Evolutionary conservation across 2,888 invertebrate species (phyloP), one percentile per base, ranked within the genome.

Genomic region (Epinotia nisella): DNA sequence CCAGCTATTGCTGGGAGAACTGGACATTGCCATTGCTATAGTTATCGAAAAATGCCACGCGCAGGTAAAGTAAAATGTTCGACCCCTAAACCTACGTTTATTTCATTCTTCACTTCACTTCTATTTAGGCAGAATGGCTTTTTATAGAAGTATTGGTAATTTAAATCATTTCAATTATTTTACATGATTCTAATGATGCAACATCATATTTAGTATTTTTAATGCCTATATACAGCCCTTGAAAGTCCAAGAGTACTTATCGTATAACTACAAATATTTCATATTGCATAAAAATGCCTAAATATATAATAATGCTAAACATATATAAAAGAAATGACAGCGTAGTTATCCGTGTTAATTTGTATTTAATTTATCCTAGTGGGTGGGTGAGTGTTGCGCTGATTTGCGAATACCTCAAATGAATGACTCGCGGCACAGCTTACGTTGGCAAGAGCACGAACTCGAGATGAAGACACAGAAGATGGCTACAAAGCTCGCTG

Each of bases 1-100:
- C 1, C 81, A 85, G 69, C 79, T 93, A 56, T 80, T 93, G 21
- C 78, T 88, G 4, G 87, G 85, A 17, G 93, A 93, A 78, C 81
- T 93, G 0, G 88, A 93, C 75, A 90, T 93, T 71, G 93, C 93
- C 21, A 92, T 93, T 45, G 87, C 91, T 60, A 89, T 88, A 1
- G 85, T 90, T 0, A 91, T 93, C 74, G 93, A 92, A 75, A 90
- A 89, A 62, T 91, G 90, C 79, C 93, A 91, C 65, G 92, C 88
- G 24, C 90, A 83, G 88, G 93, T 92, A 81, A 71, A 1, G 15
- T 21, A 15, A 55, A 55, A 13, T 21, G 2, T 9, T 3, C 13
- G 13, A 24, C 21, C 3, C 15, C 21, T 3, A 13, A 13, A 11
- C 21, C 21, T 24, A 49, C 49, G 13, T 55, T 19, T 9, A 7